Evolutionary conservation across 2,888 invertebrate genomes (phyloP).

Genomic region (Chorisops tibialis): DNA sequence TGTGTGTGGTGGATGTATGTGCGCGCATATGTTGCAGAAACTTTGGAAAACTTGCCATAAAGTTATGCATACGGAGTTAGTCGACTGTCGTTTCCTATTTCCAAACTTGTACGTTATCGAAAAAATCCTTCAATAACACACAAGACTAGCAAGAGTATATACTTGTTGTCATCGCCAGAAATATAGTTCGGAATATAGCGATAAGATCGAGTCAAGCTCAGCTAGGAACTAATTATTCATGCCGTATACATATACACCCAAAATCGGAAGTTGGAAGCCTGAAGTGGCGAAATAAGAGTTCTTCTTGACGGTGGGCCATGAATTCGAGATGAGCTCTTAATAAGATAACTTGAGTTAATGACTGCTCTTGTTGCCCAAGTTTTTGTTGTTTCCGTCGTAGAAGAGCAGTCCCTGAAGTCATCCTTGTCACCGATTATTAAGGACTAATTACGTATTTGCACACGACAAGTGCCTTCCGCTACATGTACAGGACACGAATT

Average conservation of each 20-base stretch:
- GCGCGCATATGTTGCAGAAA: too few relatives aligned
- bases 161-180: too few relatives aligned
- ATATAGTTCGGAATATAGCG: too few relatives aligned
- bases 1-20: too few relatives aligned
- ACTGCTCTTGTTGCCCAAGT: conserved; percentile 9
- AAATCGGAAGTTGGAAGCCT: not conserved
- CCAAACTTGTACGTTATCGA: too few relatives aligned
- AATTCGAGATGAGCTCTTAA: conserved; percentile 21
- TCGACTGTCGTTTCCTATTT: too few relatives aligned
- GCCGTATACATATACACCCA: not conserved
- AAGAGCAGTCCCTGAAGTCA: conserved; percentile 1
- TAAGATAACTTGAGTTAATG: conserved; percentile 24
- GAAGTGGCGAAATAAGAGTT: conserved; percentile 12
- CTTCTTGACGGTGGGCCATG: conserved; percentile 13
- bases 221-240: conserved; percentile 20
- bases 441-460: conserved; percentile 21
- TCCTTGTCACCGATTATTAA: conserved; percentile 19
- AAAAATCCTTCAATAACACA: too few relatives aligned
- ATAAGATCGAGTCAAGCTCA: too few relatives aligned
- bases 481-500: not conserved
- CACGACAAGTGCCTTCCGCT: conserved; percentile 10
- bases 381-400: conserved; percentile 9
- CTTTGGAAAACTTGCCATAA: too few relatives aligned
- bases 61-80: too few relatives aligned
- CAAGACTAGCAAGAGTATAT: too few relatives aligned